Evolutionary conservation across 1,140 invertebrate genomes (phyloP).

Genomic region (Penaeus chinensis): DNA sequence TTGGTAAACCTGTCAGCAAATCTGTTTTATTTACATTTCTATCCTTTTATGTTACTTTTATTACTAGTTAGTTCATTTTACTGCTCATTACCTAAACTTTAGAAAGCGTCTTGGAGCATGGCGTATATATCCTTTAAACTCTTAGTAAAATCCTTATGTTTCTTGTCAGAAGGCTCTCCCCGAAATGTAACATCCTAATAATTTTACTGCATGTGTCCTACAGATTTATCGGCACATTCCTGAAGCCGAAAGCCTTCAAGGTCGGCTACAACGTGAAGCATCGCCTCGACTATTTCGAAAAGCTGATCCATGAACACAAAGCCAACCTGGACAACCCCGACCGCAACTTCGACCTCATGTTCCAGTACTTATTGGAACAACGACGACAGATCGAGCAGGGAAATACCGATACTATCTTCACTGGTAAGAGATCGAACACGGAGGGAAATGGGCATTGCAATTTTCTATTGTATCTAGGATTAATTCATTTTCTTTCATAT

Average conservation of each 20-base stretch:
- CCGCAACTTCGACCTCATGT: constrained; percentile 47
- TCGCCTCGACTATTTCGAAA: constrained; percentile 55
- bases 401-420: constrained; percentile 47
- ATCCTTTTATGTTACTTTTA: too few relatives aligned
- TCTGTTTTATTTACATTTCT: too few relatives aligned
- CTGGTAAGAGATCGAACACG: constrained; percentile 24
- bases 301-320: constrained; percentile 50
- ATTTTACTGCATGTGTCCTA: not conserved
- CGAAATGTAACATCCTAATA: too few relatives aligned
- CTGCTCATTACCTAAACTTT: too few relatives aligned
- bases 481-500: not conserved
- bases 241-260: constrained; percentile 51
- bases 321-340: constrained; percentile 52
- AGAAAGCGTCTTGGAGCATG: too few relatives aligned
- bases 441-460: not conserved
- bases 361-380: constrained; percentile 49
- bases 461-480: not conserved
- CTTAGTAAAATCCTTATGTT: too few relatives aligned
- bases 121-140: too few relatives aligned
- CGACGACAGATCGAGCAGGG: constrained; percentile 37
- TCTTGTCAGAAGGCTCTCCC: too few relatives aligned
- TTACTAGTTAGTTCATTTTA: too few relatives aligned
- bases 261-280: constrained; percentile 41
- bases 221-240: constrained; percentile 59
- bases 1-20: too few relatives aligned